phyloP scores from a whole-genome alignment of 2,888 invertebrate genomes.

The Trachelus tabidus region DNA sequence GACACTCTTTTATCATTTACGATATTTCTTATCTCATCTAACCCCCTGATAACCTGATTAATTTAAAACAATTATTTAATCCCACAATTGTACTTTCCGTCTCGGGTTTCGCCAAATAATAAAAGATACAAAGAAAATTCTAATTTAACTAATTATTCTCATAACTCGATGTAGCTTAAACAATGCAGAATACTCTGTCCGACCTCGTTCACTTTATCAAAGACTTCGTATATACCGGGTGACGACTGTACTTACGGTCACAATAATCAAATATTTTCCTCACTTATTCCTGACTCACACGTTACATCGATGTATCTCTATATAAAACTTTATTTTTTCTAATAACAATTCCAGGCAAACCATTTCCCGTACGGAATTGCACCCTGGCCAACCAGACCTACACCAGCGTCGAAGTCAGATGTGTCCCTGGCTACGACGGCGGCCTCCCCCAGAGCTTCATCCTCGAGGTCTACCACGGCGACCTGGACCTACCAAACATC shows the following conservation, averaged over 20 bases:
- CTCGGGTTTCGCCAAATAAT: no score
- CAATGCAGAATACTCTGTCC: no score
- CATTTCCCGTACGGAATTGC: conserved; percentile 87
- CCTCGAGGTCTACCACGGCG: conserved; percentile 77
- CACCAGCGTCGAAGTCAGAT: conserved; percentile 84
- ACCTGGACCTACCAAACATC: conserved; percentile 57
- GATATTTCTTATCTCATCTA: background rate
- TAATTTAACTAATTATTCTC: background rate
- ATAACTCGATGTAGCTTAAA: background rate
- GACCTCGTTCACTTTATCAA: no score
- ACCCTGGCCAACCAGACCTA: conserved; percentile 86
- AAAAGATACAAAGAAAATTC: background rate
- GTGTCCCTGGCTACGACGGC: conserved; percentile 88
- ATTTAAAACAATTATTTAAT: background rate
- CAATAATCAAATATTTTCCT: no score
- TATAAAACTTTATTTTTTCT: background rate
- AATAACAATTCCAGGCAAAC: conserved; percentile 73
- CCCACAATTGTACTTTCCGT: background rate
- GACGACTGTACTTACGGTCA: no score
- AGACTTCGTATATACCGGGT: no score
- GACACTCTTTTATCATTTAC: background rate
- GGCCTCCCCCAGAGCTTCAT: conserved; percentile 89
- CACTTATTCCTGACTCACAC: no score
- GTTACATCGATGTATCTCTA: background rate
- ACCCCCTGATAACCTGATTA: background rate